Percentiles rank a stretch among this genome's conserved stretches.
Conservation (phyloP, 2,888 invertebrate species). For the Anticlea derivata region DNA sequence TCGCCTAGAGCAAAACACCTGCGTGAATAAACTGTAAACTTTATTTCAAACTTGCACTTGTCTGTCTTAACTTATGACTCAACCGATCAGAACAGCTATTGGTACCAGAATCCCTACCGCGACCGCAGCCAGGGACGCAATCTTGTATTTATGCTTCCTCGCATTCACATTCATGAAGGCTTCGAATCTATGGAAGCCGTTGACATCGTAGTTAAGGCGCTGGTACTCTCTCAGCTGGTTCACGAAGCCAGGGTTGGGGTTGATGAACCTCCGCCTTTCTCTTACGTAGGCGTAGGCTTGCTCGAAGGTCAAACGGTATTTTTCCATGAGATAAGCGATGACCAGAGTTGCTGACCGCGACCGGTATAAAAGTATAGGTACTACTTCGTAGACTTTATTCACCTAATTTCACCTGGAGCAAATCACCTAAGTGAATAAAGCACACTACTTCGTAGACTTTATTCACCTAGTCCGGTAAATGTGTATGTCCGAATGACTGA, state of each 20-base stretch:
- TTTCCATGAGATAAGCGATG: conserved; percentile 97
- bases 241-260: conserved; percentile 97
- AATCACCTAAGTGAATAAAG: too few relatives aligned
- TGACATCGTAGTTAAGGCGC: conserved; percentile 64
- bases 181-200: conserved; percentile 61
- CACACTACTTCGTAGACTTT: too few relatives aligned
- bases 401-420: too few relatives aligned
- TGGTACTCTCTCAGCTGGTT: conserved; percentile 91
- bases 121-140: conserved; percentile 67
- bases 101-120: conserved; percentile 66
- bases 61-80: conserved; percentile 34
- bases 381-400: too few relatives aligned
- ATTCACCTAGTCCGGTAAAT: too few relatives aligned
- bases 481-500: too few relatives aligned
- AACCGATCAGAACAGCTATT: conserved; percentile 63
- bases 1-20: too few relatives aligned
- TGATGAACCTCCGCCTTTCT: conserved; percentile 93
- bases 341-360: conserved; percentile 97
- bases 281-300: conserved; percentile 95
- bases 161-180: conserved; percentile 70
- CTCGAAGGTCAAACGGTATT: conserved; percentile 91
- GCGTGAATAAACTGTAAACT: conserved; percentile 23
- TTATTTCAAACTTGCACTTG: conserved; percentile 25
- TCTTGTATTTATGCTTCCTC: conserved; percentile 68
- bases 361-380: too few relatives aligned